phyloP scores from a whole-genome alignment of 2,113 vertebrate genomes.

The Grammomys dolichurus region DNA sequence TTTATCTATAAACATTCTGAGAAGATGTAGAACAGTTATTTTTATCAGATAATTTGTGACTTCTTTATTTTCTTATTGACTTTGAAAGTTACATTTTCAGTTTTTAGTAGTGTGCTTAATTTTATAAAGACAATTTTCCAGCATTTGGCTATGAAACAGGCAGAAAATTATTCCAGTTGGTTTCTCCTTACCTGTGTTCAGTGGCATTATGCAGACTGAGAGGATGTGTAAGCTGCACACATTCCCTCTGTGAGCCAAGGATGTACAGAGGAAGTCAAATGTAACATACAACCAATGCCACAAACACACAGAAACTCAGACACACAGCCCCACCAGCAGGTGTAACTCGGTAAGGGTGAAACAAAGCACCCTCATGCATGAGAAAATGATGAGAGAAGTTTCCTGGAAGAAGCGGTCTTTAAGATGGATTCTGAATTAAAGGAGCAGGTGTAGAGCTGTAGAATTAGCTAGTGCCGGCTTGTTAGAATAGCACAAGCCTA shows the following conservation, averaged over 20 bases:
- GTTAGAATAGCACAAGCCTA: background rate
- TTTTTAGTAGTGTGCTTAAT: constrained; percentile 32
- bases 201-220: background rate
- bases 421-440: constrained; percentile 12
- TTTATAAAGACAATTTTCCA: constrained; percentile 37
- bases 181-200: background rate
- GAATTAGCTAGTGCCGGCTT: background rate
- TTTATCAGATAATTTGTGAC: constrained; percentile 34
- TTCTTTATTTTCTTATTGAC: constrained; percentile 13
- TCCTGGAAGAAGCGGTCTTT: background rate
- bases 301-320: background rate
- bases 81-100: constrained; percentile 50
- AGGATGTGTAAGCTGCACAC: background rate
- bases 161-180: background rate
- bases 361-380: background rate
- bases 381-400: background rate
- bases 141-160: background rate
- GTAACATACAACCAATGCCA: accelerated
- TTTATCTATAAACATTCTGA: constrained; percentile 22
- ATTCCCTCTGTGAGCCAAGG: background rate
- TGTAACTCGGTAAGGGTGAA: background rate
- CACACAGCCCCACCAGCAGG: background rate
- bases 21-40: constrained; percentile 17
- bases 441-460: background rate
- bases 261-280: background rate